Percentiles rank a stretch among this genome's conserved stretches.
phyloP scores from a whole-genome alignment of 2,113 vertebrate genomes.

The Bubalus kerabau region DNA sequence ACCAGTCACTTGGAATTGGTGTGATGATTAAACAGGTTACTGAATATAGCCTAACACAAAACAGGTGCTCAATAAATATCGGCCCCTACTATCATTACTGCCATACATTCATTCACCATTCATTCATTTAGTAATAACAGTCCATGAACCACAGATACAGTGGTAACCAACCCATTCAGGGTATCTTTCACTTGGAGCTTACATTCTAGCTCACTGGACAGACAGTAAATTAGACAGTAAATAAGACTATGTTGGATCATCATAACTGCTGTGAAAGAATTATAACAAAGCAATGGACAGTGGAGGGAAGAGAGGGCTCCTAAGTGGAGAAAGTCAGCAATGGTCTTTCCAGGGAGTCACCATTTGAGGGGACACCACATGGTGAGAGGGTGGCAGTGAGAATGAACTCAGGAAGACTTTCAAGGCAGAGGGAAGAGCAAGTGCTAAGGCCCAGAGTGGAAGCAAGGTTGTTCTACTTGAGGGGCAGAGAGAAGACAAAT shows the following conservation, averaged over 20 bases:
- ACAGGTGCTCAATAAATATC: not conserved
- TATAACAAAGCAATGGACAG: not conserved
- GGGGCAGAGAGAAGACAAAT: not conserved
- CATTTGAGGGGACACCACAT: accelerated
- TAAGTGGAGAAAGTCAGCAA: not conserved
- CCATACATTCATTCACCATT: not conserved
- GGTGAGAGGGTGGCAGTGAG: not conserved
- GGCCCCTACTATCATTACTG: not conserved
- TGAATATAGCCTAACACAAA: not conserved
- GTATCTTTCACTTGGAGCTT: not conserved
- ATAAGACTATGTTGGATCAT: not conserved
- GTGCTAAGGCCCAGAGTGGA: not conserved
- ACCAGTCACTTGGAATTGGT: not conserved
- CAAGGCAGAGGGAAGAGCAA: not conserved
- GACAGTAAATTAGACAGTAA: not conserved
- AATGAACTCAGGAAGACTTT: not conserved
- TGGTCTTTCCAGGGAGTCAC: not conserved
- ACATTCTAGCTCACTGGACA: not conserved
- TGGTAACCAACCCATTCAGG: not conserved
- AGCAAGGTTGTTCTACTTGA: no score
- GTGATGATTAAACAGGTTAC: not conserved
- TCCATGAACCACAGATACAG: not conserved
- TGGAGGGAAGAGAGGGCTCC: not conserved
- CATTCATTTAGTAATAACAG: not conserved
- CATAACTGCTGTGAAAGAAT: not conserved